Conservation (phyloP, 2,113 vertebrate species). For the Ammospiza nelsoni region DNA sequence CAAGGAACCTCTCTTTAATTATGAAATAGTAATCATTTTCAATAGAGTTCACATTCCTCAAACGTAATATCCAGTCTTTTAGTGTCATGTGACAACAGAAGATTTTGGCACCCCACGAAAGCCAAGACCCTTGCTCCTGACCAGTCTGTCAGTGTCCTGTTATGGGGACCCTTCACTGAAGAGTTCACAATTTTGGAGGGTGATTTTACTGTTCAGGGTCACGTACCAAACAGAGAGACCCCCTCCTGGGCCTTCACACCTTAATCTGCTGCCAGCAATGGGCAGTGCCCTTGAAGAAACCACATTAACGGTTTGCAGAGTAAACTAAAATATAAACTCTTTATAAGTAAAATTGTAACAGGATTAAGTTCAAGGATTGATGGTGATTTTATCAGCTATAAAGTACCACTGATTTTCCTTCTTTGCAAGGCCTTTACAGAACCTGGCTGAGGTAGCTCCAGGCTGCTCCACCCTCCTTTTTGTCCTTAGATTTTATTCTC, state of each 20-base stretch:
- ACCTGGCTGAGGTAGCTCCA: neutral
- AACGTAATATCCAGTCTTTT: neutral
- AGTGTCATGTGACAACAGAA: neutral
- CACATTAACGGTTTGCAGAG: neutral
- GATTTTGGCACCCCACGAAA: neutral
- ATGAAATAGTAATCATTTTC: neutral
- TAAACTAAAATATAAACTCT: neutral
- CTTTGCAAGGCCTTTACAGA: neutral
- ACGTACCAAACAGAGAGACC: neutral
- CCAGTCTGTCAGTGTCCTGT: neutral
- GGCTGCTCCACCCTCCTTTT: neutral
- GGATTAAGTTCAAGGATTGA: neutral
- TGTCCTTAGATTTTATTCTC: neutral
- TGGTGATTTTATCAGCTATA: neutral
- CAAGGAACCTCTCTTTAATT: neutral
- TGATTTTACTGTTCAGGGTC: neutral
- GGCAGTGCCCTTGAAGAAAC: neutral
- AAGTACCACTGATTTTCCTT: neutral
- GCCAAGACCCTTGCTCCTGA: neutral
- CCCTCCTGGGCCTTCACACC: neutral
- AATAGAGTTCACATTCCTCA: neutral
- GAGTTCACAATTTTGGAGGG: neutral
- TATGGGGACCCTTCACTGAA: neutral
- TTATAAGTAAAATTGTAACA: neutral
- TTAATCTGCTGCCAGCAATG: neutral